Evolutionary conservation across 2,113 vertebrate species (phyloP).

Genomic region (Xiphorhynchus elegans): DNA sequence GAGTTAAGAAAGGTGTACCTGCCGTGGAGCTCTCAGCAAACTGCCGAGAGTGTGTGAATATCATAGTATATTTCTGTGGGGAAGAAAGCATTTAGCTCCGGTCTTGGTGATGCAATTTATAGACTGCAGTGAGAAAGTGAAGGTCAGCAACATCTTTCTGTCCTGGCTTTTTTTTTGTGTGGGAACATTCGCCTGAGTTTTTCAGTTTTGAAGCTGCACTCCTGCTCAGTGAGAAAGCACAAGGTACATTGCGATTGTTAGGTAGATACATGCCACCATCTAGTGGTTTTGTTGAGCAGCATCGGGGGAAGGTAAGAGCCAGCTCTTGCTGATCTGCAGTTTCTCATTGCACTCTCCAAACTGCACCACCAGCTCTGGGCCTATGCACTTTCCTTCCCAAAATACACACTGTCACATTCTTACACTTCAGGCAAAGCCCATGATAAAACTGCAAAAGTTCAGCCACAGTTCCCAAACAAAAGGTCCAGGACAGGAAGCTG

Average conservation of each 20-base stretch:
- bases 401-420: background rate
- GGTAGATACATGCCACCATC: background rate
- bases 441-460: background rate
- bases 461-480: background rate
- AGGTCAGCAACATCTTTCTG: background rate
- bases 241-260: background rate
- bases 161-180: background rate
- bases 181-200: background rate
- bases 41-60: background rate
- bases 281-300: background rate
- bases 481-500: background rate
- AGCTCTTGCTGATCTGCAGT: background rate
- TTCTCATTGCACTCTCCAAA: background rate
- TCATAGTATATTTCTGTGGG: background rate
- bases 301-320: background rate
- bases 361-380: background rate
- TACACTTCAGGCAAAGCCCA: background rate
- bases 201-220: background rate
- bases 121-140: background rate
- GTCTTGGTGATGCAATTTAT: background rate
- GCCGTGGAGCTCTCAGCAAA: background rate
- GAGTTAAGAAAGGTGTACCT: background rate
- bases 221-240: background rate
- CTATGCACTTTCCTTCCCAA: background rate
- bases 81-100: background rate